Evolutionary conservation across 2,113 vertebrate species (phyloP).

Genomic region (Lanius collurio): DNA sequence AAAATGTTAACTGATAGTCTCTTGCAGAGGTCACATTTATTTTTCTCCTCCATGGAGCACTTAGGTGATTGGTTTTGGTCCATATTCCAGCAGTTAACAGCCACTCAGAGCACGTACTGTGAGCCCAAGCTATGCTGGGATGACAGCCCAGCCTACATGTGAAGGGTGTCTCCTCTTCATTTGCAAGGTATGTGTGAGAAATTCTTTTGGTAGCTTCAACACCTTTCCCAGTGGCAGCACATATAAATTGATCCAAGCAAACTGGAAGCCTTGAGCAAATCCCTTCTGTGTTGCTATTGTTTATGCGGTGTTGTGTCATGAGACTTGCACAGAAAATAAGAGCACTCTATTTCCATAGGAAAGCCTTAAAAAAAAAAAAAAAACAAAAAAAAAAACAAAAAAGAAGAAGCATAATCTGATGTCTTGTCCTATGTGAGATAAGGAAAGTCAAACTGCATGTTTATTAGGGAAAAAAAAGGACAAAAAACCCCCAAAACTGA

Average conservation of each 20-base stretch:
- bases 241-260: not conserved
- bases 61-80: conserved; percentile 47
- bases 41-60: conserved; percentile 26
- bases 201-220: conserved; percentile 40
- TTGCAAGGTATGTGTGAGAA: not conserved
- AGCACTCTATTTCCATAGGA: conserved; percentile 76
- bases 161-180: conserved; percentile 9
- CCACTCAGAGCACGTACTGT: not conserved
- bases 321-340: conserved; percentile 66
- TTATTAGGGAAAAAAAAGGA: conserved; percentile 61
- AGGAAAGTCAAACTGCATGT: conserved; percentile 73
- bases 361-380: conserved; percentile 45
- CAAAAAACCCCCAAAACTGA: conserved; percentile 22
- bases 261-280: conserved; percentile 39
- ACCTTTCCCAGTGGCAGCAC: conserved; percentile 20
- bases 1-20: conserved; percentile 2
- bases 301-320: conserved; percentile 15
- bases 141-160: not conserved
- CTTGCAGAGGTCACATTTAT: conserved; percentile 26
- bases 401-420: conserved; percentile 31
- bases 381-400: not conserved
- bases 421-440: conserved; percentile 70
- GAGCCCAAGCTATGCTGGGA: not conserved
- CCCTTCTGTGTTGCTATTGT: conserved; percentile 43
- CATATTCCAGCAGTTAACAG: not conserved